Evolutionary conservation across 2,113 vertebrate species (phyloP).

Genomic region (Apus apus): DNA sequence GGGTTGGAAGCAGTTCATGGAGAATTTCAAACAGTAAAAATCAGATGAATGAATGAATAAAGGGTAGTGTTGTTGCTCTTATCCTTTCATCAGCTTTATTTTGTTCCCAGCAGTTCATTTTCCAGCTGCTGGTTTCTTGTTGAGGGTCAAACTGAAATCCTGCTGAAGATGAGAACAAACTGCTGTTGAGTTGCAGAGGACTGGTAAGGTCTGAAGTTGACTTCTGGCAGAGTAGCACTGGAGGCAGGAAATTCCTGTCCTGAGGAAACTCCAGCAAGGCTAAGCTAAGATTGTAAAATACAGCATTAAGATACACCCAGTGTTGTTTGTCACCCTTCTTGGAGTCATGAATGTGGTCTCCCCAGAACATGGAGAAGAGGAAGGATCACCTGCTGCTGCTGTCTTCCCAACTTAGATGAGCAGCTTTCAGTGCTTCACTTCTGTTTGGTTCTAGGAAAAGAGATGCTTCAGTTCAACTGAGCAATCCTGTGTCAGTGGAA

Average conservation of each 20-base stretch:
- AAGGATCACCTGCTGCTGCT: background rate
- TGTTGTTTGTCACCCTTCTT: background rate
- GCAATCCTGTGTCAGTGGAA: background rate
- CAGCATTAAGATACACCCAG: background rate
- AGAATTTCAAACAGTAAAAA: background rate
- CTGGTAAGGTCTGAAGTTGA: background rate
- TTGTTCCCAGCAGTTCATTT: background rate
- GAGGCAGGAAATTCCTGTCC: background rate
- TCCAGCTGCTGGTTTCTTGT: background rate
- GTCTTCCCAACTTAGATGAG: accelerated
- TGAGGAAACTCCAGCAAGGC: background rate
- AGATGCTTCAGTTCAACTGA: background rate
- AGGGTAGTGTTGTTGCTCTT: conserved; percentile 42
- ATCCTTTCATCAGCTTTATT: conserved; percentile 39
- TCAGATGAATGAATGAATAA: conserved; percentile 55
- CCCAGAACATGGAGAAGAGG: background rate
- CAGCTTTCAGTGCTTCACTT: background rate
- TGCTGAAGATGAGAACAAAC: background rate
- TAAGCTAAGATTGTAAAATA: background rate
- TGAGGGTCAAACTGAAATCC: background rate
- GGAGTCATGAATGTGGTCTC: background rate
- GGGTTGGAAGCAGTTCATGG: background rate
- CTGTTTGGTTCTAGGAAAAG: background rate
- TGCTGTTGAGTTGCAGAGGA: background rate
- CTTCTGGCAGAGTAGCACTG: background rate